These are phyloP conservation scores for Cerastoderma edule DNA, from an alignment of 2,888 invertebrate genomes.

Conservation along the genomic window DNA sequence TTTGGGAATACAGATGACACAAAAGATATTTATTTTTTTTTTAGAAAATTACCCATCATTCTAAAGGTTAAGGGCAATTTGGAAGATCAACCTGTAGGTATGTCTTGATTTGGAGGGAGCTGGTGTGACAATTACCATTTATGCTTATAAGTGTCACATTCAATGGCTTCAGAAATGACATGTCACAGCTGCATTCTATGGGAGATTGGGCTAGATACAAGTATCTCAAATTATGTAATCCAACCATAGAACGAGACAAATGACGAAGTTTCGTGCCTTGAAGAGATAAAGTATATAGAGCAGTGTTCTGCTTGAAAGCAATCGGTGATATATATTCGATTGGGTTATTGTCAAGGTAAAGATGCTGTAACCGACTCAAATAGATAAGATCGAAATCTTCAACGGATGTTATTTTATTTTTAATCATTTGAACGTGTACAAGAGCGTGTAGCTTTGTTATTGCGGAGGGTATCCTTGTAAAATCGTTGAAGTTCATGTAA, in stretches of 20 bases:
- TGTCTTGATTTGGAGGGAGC: neutral
- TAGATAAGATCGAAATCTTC: neutral
- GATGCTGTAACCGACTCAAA: neutral
- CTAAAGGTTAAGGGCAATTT: no score
- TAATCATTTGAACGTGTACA: neutral
- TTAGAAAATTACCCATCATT: no score
- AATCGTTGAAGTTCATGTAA: neutral
- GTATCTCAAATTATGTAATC: neutral
- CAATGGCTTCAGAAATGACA: neutral
- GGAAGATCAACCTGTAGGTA: neutral
- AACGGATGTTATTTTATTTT: neutral
- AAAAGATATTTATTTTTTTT: no score
- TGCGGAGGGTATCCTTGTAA: neutral
- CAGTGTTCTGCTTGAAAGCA: neutral
- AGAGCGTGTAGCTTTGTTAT: neutral
- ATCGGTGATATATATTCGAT: constrained; percentile 5
- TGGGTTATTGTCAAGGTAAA: neutral
- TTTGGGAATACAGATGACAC: no score
- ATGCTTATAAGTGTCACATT: neutral
- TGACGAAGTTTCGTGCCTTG: neutral
- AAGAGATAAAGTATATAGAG: neutral
- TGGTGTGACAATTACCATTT: neutral
- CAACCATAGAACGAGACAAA: neutral
- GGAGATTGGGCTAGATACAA: neutral
- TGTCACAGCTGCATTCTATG: constrained; percentile 7